Percentiles rank a stretch among this genome's conserved stretches.
phyloP scores from a whole-genome alignment of 2,888 invertebrate genomes.

The Parnassius orleans region DNA sequence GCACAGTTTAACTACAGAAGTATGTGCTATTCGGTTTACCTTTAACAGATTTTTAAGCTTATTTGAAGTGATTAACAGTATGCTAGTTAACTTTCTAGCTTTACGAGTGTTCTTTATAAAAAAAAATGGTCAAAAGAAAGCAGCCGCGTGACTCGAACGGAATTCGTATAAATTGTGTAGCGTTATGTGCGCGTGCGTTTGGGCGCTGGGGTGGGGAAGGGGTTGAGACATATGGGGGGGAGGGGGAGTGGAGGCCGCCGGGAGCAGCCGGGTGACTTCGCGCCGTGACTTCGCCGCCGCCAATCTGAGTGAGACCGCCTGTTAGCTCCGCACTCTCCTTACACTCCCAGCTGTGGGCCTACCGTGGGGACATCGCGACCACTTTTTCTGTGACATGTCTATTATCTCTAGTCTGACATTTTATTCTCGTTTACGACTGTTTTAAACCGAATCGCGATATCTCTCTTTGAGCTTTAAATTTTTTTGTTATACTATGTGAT shows the following conservation, averaged over 20 bases:
- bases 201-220: conserved; percentile 17
- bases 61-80: background rate
- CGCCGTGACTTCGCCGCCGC: conserved; percentile 7
- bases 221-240: conserved; percentile 17
- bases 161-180: background rate
- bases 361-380: conserved; percentile 1
- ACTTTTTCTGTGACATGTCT: too few species aligned
- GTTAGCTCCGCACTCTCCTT: conserved; percentile 6
- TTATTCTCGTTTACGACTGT: background rate
- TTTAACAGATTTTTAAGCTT: background rate
- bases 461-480: too few species aligned
- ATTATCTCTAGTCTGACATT: background rate
- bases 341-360: conserved; percentile 13
- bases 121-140: conserved; percentile 1
- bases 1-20: too few species aligned
- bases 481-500: too few species aligned
- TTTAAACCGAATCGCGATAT: too few species aligned
- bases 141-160: conserved; percentile 19
- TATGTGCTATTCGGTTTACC: background rate
- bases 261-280: conserved; percentile 20
- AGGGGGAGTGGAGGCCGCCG: conserved; percentile 11
- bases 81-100: background rate
- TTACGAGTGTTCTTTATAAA: background rate
- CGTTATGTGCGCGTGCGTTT: conserved; percentile 19
- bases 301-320: conserved; percentile 6